These are phyloP conservation scores for Drosophila bunnanda DNA, from an alignment of 2,888 invertebrate species.

Conservation along the genomic window DNA sequence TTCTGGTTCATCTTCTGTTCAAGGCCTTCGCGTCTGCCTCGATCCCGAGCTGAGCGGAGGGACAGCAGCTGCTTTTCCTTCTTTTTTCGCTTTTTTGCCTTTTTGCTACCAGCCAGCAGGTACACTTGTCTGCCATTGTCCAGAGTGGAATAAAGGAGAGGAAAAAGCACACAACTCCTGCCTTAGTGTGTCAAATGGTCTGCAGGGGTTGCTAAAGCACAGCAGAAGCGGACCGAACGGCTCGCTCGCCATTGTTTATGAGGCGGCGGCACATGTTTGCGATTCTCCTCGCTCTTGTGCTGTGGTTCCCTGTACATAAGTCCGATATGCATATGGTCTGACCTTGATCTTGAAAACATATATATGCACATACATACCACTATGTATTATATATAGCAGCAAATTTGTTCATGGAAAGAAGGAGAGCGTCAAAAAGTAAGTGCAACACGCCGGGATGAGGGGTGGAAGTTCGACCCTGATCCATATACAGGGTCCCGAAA, in stretches of 20 bases:
- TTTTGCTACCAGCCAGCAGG: conserved; percentile 54
- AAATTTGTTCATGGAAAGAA: background rate
- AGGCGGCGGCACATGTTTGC: conserved; percentile 70
- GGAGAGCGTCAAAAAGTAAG: conserved; percentile 15
- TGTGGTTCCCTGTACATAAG: conserved; percentile 39
- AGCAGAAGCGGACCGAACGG: conserved; percentile 17
- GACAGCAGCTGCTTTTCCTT: conserved; percentile 65
- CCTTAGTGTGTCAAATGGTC: conserved; percentile 71
- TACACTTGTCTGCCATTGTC: conserved; percentile 75
- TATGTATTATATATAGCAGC: conserved; percentile 15
- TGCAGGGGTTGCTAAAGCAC: conserved; percentile 62
- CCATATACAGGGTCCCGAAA: conserved; percentile 13
- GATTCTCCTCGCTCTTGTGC: conserved; percentile 32
- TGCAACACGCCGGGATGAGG: conserved; percentile 22
- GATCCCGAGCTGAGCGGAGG: conserved; percentile 2
- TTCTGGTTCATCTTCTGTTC: conserved; percentile 52
- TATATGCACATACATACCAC: conserved; percentile 23
- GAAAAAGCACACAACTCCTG: conserved; percentile 15
- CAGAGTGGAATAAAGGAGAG: conserved; percentile 4
- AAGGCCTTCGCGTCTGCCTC: conserved; percentile 57
- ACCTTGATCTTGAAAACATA: conserved; percentile 82
- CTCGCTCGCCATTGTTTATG: conserved; percentile 57
- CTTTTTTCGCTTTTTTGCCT: conserved; percentile 18
- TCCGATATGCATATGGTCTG: conserved; percentile 57
- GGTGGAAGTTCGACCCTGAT: no score